A percentile compares a stretch with the other conserved stretches of the same genome.
phyloP scores from a whole-genome alignment of 2,113 vertebrate genomes.

The Odontophorus gujanensis region DNA sequence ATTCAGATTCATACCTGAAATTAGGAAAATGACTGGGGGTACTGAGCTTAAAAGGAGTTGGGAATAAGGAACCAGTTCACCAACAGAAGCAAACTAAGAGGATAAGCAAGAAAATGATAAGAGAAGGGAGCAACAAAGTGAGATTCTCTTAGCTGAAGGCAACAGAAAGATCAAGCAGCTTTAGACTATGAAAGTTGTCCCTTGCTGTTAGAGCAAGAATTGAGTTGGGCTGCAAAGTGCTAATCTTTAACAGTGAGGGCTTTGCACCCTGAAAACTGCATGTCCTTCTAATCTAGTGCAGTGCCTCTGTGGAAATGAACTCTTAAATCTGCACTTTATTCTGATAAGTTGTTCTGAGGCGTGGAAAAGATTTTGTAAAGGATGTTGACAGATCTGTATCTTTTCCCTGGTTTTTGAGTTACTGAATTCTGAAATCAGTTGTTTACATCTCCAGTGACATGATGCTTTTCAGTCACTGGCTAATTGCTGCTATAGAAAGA shows the following conservation, averaged over 20 bases:
- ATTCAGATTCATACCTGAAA: not conserved
- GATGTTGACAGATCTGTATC: not conserved
- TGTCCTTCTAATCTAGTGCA: conserved; percentile 36
- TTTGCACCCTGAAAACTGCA: conserved; percentile 53
- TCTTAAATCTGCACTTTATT: conserved; percentile 35
- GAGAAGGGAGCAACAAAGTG: not conserved
- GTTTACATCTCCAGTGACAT: not conserved
- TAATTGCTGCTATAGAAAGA: conserved; percentile 26
- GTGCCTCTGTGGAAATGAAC: not conserved
- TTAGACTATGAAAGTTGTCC: not conserved
- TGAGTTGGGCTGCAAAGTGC: not conserved
- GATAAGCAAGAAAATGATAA: not conserved
- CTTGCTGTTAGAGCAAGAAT: not conserved
- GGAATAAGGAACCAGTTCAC: not conserved
- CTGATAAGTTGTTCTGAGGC: conserved; percentile 28
- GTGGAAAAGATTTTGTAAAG: not conserved
- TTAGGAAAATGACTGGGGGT: not conserved
- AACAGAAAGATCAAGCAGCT: not conserved
- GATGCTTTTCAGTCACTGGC: not conserved
- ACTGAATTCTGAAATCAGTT: conserved; percentile 14
- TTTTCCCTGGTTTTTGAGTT: not conserved
- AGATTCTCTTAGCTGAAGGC: not conserved
- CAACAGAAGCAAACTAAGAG: not conserved
- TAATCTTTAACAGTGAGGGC: not conserved
- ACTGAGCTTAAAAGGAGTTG: not conserved